Evolutionary conservation across 1,140 invertebrate species (phyloP).

Genomic region (Campoletis sonorensis): DNA sequence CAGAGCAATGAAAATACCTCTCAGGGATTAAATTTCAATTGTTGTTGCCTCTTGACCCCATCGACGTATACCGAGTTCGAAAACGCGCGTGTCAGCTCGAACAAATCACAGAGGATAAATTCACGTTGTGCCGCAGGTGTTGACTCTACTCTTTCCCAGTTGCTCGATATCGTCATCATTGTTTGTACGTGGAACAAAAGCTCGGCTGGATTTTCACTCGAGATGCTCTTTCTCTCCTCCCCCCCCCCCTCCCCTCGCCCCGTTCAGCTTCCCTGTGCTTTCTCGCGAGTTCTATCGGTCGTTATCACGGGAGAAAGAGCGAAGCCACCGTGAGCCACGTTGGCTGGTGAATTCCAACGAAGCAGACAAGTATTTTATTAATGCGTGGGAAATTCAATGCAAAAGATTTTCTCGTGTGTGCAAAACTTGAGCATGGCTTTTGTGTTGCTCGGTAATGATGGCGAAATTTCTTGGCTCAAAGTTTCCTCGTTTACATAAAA

Average conservation of each 20-base stretch:
- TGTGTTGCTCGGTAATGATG: too few relatives aligned
- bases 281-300: too few relatives aligned
- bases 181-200: conserved; percentile 7
- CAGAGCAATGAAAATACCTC: too few relatives aligned
- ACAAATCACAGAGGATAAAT: background rate
- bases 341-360: background rate
- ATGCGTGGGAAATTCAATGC: background rate
- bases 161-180: background rate
- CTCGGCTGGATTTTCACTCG: background rate
- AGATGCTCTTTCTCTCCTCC: conserved; percentile 46
- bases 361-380: too few relatives aligned
- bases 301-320: background rate
- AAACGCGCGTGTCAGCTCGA: background rate
- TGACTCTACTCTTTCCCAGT: background rate
- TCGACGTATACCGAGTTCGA: background rate
- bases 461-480: too few relatives aligned
- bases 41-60: background rate
- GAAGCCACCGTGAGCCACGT: background rate
- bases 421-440: background rate
- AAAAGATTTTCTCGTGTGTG: background rate
- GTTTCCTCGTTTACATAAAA: too few relatives aligned
- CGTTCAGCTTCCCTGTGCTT: too few relatives aligned
- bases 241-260: too few relatives aligned
- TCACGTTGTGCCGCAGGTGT: background rate
- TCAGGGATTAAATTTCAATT: too few relatives aligned